Base-by-base conservation (phyloP, 2,797 vertebrate species). In the Paedocypris micromegethes region DNA sequence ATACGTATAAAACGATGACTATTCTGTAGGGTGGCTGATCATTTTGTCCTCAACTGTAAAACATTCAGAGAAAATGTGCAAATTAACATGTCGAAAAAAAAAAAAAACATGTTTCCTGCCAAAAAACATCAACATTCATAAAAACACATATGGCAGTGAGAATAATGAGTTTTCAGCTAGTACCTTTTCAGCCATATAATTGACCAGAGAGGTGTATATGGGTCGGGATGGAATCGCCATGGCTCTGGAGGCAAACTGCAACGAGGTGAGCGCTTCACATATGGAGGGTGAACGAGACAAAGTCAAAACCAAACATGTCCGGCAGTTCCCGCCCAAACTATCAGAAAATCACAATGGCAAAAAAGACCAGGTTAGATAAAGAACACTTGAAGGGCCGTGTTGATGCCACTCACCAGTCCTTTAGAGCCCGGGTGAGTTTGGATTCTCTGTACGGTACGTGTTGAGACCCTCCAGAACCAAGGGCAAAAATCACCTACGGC, bases 391-490 rank as follows among this genome's bases (percentile, higher is more conserved):
- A 42, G 49, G 5, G 3, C n/a, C 2, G 55, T 53, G 37, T 39
- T 39, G 38, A 55, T 37, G 44, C 9, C 55, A 3, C 76, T 76
- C 67, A 84, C 82, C 82, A 83, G 73, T 82, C 80, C 72, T 77
- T 79, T 54, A 84, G 64, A 60, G 76, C 73, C 49, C 82, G 75
- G 23, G 82, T 84, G 63, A 83, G 77, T 69, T 84, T 84, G 54
- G 81, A 84, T 72, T 84, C 82, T 75, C 82, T 73, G 73, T 84
- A 84, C 3, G 81, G 81, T 43, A 84, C 60, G 45, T 84, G 82
- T 48, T 81, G 79, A 40, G 68, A 72, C 40, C 77, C 79, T 38
- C 52, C 46, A 39, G 68, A 75, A 43, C 78, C 70, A 9, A 83
- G 77, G 39, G 81, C 81, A 72, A 79, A 84, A 64, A 84, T 82